Conservation (phyloP, 2,113 vertebrate species). For the Apodemus sylvaticus region DNA sequence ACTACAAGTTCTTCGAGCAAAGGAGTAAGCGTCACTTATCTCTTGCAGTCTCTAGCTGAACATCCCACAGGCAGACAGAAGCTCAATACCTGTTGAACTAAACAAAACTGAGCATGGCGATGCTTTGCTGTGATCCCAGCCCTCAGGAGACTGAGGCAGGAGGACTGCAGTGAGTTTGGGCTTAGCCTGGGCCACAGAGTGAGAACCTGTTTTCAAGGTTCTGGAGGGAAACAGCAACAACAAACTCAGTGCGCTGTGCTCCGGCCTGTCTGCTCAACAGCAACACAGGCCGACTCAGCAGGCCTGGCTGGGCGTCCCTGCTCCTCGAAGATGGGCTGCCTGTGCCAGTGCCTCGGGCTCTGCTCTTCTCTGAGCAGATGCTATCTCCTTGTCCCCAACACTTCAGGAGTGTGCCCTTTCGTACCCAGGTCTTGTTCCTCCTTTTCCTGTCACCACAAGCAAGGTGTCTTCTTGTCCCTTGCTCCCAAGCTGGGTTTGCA, state of each 20-base stretch:
- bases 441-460: conserved; percentile 6
- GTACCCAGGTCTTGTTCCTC: background rate
- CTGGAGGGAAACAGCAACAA: background rate
- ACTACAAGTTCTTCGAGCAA: conserved; percentile 24
- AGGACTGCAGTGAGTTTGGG: background rate
- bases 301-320: background rate
- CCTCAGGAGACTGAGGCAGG: background rate
- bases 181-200: background rate
- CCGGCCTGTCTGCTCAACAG: background rate
- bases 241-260: background rate
- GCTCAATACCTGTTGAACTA: conserved; percentile 20
- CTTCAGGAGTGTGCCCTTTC: background rate
- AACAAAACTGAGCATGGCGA: background rate
- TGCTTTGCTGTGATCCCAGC: background rate
- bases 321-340: background rate
- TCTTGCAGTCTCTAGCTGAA: background rate
- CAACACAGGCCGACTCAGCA: background rate
- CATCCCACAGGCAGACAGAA: background rate
- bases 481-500: background rate
- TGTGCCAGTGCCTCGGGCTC: background rate
- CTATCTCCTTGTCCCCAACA: background rate
- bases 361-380: background rate
- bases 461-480: background rate
- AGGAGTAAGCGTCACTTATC: conserved; percentile 4
- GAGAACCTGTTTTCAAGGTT: background rate